Evolutionary conservation across 2,797 vertebrate species (phyloP), one percentile per base, ranked within the genome.

Genomic region (Chelmon rostratus): DNA sequence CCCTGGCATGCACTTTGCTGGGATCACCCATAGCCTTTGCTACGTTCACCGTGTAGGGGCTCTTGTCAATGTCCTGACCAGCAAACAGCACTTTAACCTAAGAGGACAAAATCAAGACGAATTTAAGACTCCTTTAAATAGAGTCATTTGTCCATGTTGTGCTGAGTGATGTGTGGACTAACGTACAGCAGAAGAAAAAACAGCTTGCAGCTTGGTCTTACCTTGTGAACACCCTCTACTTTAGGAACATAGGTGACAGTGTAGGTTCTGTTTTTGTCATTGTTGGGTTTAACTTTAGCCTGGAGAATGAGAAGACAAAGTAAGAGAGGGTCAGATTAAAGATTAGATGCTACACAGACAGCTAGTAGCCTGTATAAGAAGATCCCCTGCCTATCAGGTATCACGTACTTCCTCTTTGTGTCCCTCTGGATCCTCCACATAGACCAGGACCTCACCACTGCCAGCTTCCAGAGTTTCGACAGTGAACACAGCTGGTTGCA

Each of bases 81-180:
- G 98, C 98, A 61, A 99, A 99, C 61, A 99, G 92, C 65, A 99
- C 98, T 0, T 98, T 99, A 73, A 99, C 98, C 98, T 99, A 82
- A 56, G 5, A 44, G 68, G 40, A 54, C 40, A 47, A 78, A 57
- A 59, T 8, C 3, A 62, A 65, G 9, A 52, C 0, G 64, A 25
- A 18, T 21, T 68, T 35, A 42, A 76, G 21, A 42, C 21, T 8
- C 18, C 0, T 73, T 75, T n/a, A 71, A 64, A 35, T 12, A 0
- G 1, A 49, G 7, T 28, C 4, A 44, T 25, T 69, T 6, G 33
- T 25, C 28, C 25, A 16, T 40, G 23, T 46, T 50, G 23, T 4
- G 12, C 47, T n/a, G n/a, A 18, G 19, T 40, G 9, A 52, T 12
- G 9, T 11, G 18, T 37, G 33, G 50, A 59, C 6, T 46, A 38